Evolutionary conservation across 2,888 invertebrate genomes (phyloP).

Genomic region (Lottia scabra): DNA sequence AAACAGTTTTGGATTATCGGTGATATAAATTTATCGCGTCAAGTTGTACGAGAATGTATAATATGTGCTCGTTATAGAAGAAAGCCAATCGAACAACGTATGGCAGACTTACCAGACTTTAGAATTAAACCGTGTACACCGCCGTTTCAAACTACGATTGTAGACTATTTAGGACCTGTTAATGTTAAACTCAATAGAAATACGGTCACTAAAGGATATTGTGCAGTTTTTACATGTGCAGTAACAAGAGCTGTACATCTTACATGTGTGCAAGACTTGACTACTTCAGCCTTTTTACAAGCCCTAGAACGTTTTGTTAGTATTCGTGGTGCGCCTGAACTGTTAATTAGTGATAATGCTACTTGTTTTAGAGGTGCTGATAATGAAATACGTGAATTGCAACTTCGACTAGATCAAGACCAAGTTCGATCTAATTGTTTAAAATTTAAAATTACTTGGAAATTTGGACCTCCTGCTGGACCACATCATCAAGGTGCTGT

Average conservation of each 20-base stretch:
- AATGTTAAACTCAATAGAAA: neutral
- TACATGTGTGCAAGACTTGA: neutral
- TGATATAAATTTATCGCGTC: neutral
- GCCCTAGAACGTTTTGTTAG: neutral
- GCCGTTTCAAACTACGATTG: neutral
- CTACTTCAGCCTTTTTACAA: neutral
- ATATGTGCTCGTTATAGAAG: neutral
- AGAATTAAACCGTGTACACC: neutral
- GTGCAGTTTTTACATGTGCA: neutral
- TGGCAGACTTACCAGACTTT: neutral
- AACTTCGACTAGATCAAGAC: slow-evolving; percentile 5
- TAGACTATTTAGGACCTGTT: neutral
- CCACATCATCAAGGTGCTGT: slow-evolving; percentile 4
- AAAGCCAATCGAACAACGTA: neutral
- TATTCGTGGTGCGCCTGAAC: neutral
- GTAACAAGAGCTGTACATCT: neutral
- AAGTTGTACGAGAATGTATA: neutral
- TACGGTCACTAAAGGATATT: neutral
- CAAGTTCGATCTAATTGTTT: neutral
- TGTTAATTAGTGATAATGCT: neutral
- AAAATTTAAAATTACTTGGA: neutral
- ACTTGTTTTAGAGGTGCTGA: neutral
- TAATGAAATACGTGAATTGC: neutral
- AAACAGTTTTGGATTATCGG: neutral
- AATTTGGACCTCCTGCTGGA: neutral